Evolutionary conservation across 2,113 vertebrate species (phyloP), one percentile per base, ranked within the genome.

Genomic region (Scatophagus argus): DNA sequence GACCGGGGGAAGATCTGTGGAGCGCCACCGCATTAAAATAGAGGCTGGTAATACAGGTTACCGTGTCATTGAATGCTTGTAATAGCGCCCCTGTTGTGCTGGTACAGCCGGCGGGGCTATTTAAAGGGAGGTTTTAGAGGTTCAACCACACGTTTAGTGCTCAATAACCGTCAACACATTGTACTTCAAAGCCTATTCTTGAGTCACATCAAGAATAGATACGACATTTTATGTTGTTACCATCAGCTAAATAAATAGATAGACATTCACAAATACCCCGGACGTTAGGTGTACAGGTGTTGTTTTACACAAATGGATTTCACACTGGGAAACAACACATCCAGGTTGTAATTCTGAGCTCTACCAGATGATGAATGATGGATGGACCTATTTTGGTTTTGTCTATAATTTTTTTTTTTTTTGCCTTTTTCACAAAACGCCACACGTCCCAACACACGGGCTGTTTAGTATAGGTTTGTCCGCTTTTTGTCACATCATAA

Each of bases 21-120:
- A 75, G 88, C 77, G 78, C 83, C 85, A 19, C 82, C 55, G 71
- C 72, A 77, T 77, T 82, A 75, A 87, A 77, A 62, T 39, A 71
- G 54, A 65, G 62, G 71, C 70, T 72, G 76, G 56, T 63, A 86
- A 67, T 71, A 82, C 92, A 92, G 89, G 89, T 93, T 88, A 84
- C 70, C 54, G 79, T 89, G 90, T 81, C 83, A 80, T 25, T 81
- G 81, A 65, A 76, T 46, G 81, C 74, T 61, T 59, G 27, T 85
- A 51, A 87, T 72, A 82, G 82, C 84, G 44, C 61, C 84, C 38
- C 86, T 61, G 79, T 80, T 74, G 83, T 76, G 67, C 39, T 39
- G 39, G 41, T 19, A 21, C 29, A 61, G 78, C 27, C 66, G 66
- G 46, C 51, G 1, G 62, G 77, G 78, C 72, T 92, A 91, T 91